Conservation (phyloP, 2,888 invertebrate species). For the Trilocha varians region DNA sequence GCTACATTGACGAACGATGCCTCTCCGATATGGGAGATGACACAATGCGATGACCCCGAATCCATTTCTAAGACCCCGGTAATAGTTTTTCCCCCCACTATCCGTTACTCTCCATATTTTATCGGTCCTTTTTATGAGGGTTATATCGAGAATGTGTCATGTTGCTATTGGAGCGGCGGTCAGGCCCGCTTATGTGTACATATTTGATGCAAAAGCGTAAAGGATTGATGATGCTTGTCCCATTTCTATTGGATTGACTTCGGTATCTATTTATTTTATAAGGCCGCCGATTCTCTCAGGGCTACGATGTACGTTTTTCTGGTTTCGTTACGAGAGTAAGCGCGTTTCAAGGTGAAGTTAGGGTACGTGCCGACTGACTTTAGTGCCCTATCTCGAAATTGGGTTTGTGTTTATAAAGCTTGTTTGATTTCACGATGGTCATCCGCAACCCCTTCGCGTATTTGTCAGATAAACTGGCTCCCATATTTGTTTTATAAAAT, state of each 20-base stretch:
- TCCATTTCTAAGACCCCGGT: constrained; percentile 46
- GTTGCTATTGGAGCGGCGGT: constrained; percentile 38
- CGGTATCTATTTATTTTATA: constrained; percentile 37
- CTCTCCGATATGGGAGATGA: constrained; percentile 56
- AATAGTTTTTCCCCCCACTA: constrained; percentile 50
- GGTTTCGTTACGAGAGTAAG: background rate
- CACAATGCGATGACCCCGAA: constrained; percentile 64
- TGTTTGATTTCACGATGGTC: background rate
- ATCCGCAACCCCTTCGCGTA: background rate
- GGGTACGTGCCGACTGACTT: background rate
- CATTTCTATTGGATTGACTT: constrained; percentile 36
- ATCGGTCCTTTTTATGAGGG: constrained; percentile 55
- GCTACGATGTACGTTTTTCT: background rate
- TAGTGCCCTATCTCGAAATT: constrained; percentile 12
- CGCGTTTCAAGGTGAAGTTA: too few relatives aligned
- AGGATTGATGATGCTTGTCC: constrained; percentile 51
- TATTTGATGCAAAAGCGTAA: constrained; percentile 52
- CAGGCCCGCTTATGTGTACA: constrained; percentile 40
- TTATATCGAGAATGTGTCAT: constrained; percentile 52
- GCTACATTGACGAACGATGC: constrained; percentile 43
- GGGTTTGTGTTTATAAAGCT: constrained; percentile 14
- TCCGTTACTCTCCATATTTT: constrained; percentile 55
- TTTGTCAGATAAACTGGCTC: constrained; percentile 8
- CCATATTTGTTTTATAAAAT: constrained; percentile 18
- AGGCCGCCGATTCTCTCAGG: constrained; percentile 4